phyloP scores from a whole-genome alignment of 2,888 invertebrate genomes.

The Tetrapedia diversipes region DNA sequence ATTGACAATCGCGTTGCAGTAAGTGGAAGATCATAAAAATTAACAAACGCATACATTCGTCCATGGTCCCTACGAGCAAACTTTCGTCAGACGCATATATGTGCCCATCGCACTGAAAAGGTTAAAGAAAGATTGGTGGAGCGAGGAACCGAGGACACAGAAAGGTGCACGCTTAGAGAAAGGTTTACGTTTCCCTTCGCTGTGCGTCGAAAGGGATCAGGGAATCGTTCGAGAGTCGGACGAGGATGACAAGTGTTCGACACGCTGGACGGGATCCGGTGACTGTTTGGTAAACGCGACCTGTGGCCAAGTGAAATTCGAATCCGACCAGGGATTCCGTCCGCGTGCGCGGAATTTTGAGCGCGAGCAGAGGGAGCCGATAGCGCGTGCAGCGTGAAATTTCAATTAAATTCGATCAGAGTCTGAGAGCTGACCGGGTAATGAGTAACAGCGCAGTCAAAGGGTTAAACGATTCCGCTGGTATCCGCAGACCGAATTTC shows the following conservation, averaged over 20 bases:
- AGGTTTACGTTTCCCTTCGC: neutral
- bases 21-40: no score
- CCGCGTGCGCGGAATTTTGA: slow-evolving; percentile 9
- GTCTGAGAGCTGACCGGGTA: neutral
- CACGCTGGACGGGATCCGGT: neutral
- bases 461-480: neutral
- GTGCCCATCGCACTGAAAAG: neutral
- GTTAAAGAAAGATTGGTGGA: neutral
- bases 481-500: neutral
- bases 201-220: neutral
- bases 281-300: slow-evolving; percentile 18
- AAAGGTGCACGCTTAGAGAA: no score
- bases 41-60: no score
- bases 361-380: neutral
- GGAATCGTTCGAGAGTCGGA: neutral
- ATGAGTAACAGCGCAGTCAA: slow-evolving; percentile 1
- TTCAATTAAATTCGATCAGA: slow-evolving; percentile 23
- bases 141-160: neutral
- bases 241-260: neutral
- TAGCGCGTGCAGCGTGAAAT: slow-evolving; percentile 8
- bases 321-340: neutral
- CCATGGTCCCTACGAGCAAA: no score
- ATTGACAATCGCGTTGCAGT: no score
- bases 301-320: slow-evolving; percentile 6
- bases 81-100: no score